Conservation (phyloP, 2,113 vertebrate genomes). For the Chauna torquata region DNA sequence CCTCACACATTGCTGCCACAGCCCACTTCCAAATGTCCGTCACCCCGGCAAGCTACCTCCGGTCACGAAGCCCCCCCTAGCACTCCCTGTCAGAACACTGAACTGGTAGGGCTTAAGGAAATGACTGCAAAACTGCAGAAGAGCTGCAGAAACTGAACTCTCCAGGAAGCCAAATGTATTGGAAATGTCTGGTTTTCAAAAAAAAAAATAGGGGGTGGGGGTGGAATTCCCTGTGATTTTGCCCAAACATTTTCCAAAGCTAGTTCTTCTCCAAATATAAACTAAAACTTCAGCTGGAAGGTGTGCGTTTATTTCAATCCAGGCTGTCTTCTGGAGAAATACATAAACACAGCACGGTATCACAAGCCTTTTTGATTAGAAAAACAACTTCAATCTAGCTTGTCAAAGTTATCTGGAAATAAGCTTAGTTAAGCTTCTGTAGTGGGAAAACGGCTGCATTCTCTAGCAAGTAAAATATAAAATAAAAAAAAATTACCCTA, state of each 20-base stretch:
- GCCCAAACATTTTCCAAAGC: not conserved
- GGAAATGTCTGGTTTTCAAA: not conserved
- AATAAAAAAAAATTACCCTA: not conserved
- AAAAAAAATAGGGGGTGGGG: rapidly evolving
- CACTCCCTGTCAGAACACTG: not conserved
- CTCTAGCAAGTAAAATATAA: not conserved
- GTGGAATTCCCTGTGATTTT: not conserved
- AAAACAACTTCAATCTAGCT: not conserved
- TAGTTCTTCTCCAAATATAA: not conserved
- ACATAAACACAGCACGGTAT: not conserved
- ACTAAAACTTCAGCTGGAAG: not conserved
- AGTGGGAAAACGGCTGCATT: not conserved
- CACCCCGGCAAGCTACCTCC: not conserved
- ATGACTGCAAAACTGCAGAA: not conserved
- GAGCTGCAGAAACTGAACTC: not conserved
- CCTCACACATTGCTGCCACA: not conserved
- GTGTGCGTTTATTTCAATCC: not conserved
- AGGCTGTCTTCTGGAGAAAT: not conserved
- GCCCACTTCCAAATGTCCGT: not conserved
- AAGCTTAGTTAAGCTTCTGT: not conserved
- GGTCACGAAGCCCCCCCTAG: not conserved
- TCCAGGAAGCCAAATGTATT: not conserved
- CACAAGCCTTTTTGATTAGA: not conserved
- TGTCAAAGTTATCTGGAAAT: not conserved
- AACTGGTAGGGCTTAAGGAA: not conserved